Percentiles rank a stretch among this genome's conserved stretches.
phyloP scores from a whole-genome alignment of 2,888 invertebrate species.

The Limnephilus rhombicus region DNA sequence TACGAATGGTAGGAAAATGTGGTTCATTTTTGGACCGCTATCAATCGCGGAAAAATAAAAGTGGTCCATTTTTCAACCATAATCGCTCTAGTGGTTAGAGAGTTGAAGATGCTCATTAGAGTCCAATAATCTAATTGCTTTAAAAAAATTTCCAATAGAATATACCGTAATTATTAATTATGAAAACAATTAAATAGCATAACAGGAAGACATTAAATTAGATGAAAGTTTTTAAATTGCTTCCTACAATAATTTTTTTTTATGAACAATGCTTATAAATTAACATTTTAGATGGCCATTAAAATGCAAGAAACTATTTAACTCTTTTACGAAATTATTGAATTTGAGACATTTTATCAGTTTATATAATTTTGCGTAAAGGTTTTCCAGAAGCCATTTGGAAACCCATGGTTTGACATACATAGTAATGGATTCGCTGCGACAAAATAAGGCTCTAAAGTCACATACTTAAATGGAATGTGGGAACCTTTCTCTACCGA shows the following conservation, averaged over 20 bases:
- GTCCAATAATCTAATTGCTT: background rate
- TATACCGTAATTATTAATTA: too few relatives aligned
- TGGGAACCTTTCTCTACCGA: background rate
- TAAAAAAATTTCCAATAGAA: background rate
- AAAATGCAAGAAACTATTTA: background rate
- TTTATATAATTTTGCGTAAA: background rate
- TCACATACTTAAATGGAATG: background rate
- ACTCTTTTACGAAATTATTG: background rate
- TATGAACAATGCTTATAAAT: background rate
- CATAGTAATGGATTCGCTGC: background rate
- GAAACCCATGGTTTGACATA: background rate
- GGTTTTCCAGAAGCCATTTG: background rate
- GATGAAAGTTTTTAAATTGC: too few relatives aligned
- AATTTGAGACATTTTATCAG: background rate
- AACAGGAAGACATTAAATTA: too few relatives aligned
- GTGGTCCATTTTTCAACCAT: too few relatives aligned
- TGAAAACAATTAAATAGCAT: too few relatives aligned
- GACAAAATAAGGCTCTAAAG: background rate
- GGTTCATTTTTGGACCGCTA: too few relatives aligned
- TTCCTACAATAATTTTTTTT: background rate
- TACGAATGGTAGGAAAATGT: too few relatives aligned
- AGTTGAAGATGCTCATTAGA: background rate
- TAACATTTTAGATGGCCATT: too few relatives aligned
- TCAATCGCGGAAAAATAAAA: too few relatives aligned
- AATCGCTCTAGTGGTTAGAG: background rate